A percentile compares a stretch with the other conserved stretches of the same genome.
Evolutionary conservation across 2,797 vertebrate species (phyloP).

Genomic region (Cyprinella venusta): DNA sequence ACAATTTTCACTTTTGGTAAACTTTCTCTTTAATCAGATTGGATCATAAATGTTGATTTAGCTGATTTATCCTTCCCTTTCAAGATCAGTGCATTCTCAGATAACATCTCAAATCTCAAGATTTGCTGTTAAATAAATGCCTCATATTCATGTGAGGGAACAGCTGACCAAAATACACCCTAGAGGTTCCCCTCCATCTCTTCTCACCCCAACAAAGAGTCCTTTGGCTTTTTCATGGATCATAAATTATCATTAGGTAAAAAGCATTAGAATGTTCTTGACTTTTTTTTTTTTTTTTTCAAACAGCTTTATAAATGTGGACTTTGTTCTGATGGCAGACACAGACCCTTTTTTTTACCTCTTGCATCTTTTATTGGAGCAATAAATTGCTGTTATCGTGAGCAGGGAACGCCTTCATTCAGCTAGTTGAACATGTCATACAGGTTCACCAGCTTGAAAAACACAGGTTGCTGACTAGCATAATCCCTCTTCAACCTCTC

Average conservation of each 20-base stretch:
- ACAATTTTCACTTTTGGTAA: not conserved
- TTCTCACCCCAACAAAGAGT: constrained; percentile 42
- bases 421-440: constrained; percentile 36
- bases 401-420: constrained; percentile 65
- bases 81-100: not conserved
- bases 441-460: constrained; percentile 27
- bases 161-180: constrained; percentile 68
- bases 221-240: constrained; percentile 52
- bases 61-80: constrained; percentile 6
- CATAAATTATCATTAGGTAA: constrained; percentile 68
- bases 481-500: not conserved
- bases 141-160: constrained; percentile 67
- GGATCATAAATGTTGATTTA: not conserved
- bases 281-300: constrained; percentile 53
- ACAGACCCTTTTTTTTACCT: constrained; percentile 25
- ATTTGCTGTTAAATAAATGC: constrained; percentile 22
- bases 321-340: constrained; percentile 59
- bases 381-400: constrained; percentile 66
- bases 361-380: constrained; percentile 67
- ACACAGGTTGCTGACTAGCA: constrained; percentile 1
- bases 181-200: constrained; percentile 58
- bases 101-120: not conserved
- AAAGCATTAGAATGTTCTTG: constrained; percentile 58
- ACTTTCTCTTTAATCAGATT: constrained; percentile 3
- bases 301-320: constrained; percentile 64